Evolutionary conservation across 2,888 invertebrate species (phyloP), one percentile per base, ranked within the genome.

Genomic region (Atethmia centrago): DNA sequence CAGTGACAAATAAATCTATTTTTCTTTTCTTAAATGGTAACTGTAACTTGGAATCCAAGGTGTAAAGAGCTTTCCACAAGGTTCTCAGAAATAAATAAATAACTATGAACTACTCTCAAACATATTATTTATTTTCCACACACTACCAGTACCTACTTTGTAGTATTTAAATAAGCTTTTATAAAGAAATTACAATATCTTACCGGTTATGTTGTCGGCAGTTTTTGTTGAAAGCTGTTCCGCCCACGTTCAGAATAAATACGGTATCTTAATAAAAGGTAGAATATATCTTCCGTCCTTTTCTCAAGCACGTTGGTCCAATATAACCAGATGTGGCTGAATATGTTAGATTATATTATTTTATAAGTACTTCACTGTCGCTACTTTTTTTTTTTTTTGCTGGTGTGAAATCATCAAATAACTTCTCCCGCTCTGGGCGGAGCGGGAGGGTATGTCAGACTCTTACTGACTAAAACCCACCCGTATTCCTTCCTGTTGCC

Each of bases 141-240:
- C 3, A 64, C 4, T 47, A 14, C 28, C 16, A n/a, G n/a, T n/a
- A 19, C 47, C 4, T 49, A 84, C 70, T 68, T 71, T 63, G 71
- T 72, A 56, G 25, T 16, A 83, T 74, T 74, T 68, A 74, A 85
- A 85, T 83, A 51, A 74, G 63, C 42, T 66, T 85, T 69, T 82
- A n/a, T n/a, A 82, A 58, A 71, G 51, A 82, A 82, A 73, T 82
- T 85, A 77, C 67, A 82, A 71, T 82, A 85, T 82, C 40, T 58
- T 73, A 56, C 65, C 49, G 1, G 59, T 45, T 25, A 58, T 40
- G n/a, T 28, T 36, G 65, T 58, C 21, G 42, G 45, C 28, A 59
- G 45, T 58, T 73, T 71, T 79, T 73, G 67, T 59, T 55, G 31
- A 58, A 31, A 66, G 53, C 51, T 12, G 80, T 62, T 71, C n/a